phyloP scores from a whole-genome alignment of 2,888 invertebrate species.

The Erebia ligea region DNA sequence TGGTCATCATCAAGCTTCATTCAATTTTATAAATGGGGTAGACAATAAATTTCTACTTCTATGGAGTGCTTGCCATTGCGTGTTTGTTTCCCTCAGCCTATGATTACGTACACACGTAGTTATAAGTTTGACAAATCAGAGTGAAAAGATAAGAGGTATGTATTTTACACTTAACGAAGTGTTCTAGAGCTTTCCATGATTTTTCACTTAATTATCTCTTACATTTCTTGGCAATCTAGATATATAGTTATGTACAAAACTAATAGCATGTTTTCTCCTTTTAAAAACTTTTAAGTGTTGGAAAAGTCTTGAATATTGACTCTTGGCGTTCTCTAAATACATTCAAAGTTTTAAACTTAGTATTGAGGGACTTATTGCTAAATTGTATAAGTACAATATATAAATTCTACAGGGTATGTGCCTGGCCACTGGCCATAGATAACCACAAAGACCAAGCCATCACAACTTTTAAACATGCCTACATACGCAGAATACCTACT shows the following conservation, averaged over 20 bases:
- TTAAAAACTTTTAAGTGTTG: not conserved
- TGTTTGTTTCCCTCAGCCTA: not conserved
- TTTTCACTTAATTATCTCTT: not conserved
- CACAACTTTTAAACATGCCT: too few species aligned
- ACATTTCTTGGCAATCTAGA: not conserved
- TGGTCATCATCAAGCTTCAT: too few species aligned
- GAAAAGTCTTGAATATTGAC: too few species aligned
- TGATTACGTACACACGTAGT: not conserved
- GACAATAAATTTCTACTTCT: not conserved
- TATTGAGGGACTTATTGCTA: too few species aligned
- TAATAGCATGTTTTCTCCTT: not conserved
- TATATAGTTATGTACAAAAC: not conserved
- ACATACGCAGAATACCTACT: too few species aligned
- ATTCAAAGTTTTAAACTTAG: too few species aligned
- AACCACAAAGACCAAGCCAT: too few species aligned
- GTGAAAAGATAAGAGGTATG: slow-evolving; percentile 4
- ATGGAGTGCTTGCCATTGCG: slow-evolving; percentile 3
- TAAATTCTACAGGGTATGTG: too few species aligned
- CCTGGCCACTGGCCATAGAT: too few species aligned
- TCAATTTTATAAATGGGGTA: not conserved
- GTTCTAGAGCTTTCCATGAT: slow-evolving; percentile 7
- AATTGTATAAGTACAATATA: too few species aligned
- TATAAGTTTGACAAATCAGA: not conserved
- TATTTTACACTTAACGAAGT: not conserved
- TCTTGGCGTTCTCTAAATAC: too few species aligned